phyloP scores from a whole-genome alignment of 2,797 vertebrate species.

The Myotis pilosus region DNA sequence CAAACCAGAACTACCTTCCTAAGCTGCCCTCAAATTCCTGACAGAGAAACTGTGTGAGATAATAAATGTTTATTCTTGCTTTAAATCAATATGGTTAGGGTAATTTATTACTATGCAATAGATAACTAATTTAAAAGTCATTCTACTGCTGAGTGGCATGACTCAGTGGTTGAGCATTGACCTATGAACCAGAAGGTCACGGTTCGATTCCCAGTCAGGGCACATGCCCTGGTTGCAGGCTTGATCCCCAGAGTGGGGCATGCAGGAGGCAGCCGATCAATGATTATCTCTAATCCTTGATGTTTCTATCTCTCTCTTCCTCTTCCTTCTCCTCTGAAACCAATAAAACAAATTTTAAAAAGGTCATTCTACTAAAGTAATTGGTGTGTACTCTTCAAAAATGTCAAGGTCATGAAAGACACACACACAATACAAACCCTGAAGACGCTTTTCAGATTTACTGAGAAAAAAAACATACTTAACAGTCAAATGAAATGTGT shows the following conservation, averaged over 20 bases:
- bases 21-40: not conserved
- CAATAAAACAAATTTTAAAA: not conserved
- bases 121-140: not conserved
- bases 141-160: too few species aligned
- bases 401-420: not conserved
- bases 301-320: too few species aligned
- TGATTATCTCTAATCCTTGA: too few species aligned
- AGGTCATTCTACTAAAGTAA: conserved; percentile 19
- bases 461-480: not conserved
- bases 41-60: not conserved
- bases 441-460: conserved; percentile 14
- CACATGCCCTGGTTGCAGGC: too few species aligned
- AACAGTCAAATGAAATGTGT: not conserved
- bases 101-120: not conserved
- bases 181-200: too few species aligned
- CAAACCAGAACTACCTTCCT: not conserved
- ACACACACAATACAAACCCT: not conserved
- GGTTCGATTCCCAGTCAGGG: too few species aligned
- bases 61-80: not conserved
- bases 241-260: too few species aligned
- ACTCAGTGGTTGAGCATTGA: too few species aligned
- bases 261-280: too few species aligned
- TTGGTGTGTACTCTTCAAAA: not conserved
- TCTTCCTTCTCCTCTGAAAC: too few species aligned
- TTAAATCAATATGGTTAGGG: not conserved